Evolutionary conservation across 2,888 invertebrate genomes (phyloP).

Genomic region (Macaria notata): DNA sequence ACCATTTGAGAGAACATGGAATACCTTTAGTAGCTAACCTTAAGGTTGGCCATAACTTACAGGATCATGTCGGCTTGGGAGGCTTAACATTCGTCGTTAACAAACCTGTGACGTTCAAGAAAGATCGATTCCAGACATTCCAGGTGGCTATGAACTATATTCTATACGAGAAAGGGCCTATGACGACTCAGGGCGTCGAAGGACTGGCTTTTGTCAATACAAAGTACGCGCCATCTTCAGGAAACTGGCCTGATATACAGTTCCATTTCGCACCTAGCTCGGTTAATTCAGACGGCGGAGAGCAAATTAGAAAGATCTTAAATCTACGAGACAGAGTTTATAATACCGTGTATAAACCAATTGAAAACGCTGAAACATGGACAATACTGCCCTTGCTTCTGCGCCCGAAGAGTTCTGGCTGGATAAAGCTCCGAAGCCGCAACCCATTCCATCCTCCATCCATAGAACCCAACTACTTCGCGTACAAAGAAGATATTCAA

Average conservation of each 20-base stretch:
- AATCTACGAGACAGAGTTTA: conserved; percentile 90
- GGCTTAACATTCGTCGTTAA: conserved; percentile 92
- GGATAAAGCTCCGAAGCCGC: conserved; percentile 90
- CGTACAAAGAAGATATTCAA: conserved; percentile 90
- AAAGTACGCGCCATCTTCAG: conserved; percentile 89
- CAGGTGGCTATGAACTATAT: conserved; percentile 92
- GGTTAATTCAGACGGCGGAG: conserved; percentile 91
- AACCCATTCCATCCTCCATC: conserved; percentile 92
- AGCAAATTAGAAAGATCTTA: conserved; percentile 89
- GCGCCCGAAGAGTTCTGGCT: conserved; percentile 93
- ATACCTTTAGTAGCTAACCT: conserved; percentile 89
- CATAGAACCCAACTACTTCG: conserved; percentile 96
- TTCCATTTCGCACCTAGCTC: conserved; percentile 94
- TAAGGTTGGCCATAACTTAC: conserved; percentile 91
- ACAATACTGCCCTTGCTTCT: conserved; percentile 90
- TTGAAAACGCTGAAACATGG: conserved; percentile 91
- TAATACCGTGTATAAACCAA: conserved; percentile 92
- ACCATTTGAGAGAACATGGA: conserved; percentile 86
- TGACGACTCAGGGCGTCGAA: conserved; percentile 93
- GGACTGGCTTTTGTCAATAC: conserved; percentile 94
- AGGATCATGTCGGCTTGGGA: conserved; percentile 94
- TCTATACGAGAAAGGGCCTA: conserved; percentile 89
- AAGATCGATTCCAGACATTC: conserved; percentile 88
- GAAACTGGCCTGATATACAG: conserved; percentile 92
- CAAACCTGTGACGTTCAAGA: conserved; percentile 90